A percentile compares a stretch with the other conserved stretches of the same genome.
phyloP scores from a whole-genome alignment of 1,140 invertebrate species.

The Meloidogyne exigua region DNA sequence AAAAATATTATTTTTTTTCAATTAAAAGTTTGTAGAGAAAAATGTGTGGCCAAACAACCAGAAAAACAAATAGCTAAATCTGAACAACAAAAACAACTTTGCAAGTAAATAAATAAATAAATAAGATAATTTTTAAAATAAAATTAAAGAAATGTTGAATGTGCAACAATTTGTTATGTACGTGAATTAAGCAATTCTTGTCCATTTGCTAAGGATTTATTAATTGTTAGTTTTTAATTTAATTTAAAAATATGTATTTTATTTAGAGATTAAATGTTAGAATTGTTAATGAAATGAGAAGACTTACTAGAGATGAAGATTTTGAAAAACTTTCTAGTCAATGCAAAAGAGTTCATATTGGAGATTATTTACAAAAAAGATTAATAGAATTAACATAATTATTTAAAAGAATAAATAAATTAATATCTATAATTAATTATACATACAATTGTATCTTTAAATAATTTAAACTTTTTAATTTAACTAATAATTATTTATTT shows the following conservation, averaged over 20 bases:
- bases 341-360: conserved; percentile 43
- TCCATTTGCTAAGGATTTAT: conserved; percentile 44
- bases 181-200: conserved; percentile 49
- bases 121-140: neutral
- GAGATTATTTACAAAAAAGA: conserved; percentile 28
- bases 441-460: no score
- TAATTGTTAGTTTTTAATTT: conserved; percentile 43
- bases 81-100: conserved; percentile 52
- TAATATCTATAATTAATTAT: neutral
- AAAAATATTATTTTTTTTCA: neutral
- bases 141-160: conserved; percentile 49
- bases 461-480: no score
- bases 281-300: conserved; percentile 51
- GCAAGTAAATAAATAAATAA: conserved; percentile 43
- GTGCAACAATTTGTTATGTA: conserved; percentile 56
- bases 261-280: conserved; percentile 40
- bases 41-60: conserved; percentile 37
- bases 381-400: conserved; percentile 12
- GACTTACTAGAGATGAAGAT: conserved; percentile 37
- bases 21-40: conserved; percentile 44
- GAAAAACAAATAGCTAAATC: conserved; percentile 45
- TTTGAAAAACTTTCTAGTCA: conserved; percentile 26
- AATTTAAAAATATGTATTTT: neutral
- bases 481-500: no score
- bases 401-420: neutral